phyloP scores from a whole-genome alignment of 1,140 invertebrate genomes.

The Lepidurus arcticus region DNA sequence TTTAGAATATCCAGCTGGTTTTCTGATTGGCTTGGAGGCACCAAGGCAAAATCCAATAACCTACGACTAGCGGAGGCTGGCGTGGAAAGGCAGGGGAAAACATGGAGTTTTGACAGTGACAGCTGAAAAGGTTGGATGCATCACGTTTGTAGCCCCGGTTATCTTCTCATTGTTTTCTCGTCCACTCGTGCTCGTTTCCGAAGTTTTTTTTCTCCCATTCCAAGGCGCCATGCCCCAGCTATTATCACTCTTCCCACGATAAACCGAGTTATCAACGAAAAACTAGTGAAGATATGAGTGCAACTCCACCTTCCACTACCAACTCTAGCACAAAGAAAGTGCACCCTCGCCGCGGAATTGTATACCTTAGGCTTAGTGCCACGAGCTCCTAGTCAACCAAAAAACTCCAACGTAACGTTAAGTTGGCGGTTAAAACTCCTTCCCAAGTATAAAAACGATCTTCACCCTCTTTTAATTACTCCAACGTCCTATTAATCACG shows the following conservation, averaged over 20 bases:
- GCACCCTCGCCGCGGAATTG: not conserved
- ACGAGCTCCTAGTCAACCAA: not conserved
- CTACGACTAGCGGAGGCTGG: too few species aligned
- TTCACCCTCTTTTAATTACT: too few species aligned
- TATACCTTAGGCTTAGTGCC: not conserved
- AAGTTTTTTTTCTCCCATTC: not conserved
- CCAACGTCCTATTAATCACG: too few species aligned
- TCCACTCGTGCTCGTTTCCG: not conserved
- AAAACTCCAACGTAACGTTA: not conserved
- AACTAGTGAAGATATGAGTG: not conserved
- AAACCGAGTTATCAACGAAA: not conserved
- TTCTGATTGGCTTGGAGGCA: too few species aligned
- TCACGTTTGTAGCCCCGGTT: not conserved
- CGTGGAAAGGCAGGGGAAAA: too few species aligned
- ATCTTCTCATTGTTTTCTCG: not conserved
- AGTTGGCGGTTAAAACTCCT: not conserved
- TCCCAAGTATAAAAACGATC: too few species aligned
- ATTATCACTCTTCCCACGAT: constrained; percentile 5
- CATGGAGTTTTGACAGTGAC: not conserved
- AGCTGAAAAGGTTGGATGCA: not conserved
- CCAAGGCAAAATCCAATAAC: too few species aligned
- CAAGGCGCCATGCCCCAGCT: not conserved
- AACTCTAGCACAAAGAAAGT: constrained; percentile 5
- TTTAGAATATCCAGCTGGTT: too few species aligned
- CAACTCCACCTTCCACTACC: constrained; percentile 11